Percentiles rank a stretch among this genome's conserved stretches.
These are phyloP conservation scores for Macropus fuliginosus DNA, from an alignment of 2,797 vertebrate genomes.

Conservation along the genomic window DNA sequence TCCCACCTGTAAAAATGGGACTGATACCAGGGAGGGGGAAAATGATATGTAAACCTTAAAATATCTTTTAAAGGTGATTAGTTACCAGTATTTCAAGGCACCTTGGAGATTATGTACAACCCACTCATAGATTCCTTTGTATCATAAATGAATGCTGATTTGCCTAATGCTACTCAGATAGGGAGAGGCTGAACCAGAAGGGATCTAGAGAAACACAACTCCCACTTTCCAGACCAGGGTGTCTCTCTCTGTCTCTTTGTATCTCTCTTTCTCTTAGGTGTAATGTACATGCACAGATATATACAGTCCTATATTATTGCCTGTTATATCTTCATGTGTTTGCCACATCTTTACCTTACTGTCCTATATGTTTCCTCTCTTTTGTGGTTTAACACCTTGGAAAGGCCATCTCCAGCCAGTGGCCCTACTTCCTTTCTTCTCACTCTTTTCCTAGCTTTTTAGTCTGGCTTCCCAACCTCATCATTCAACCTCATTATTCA, in stretches of 20 bases:
- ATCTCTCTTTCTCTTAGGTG: neutral
- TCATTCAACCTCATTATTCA: neutral
- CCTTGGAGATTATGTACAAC: neutral
- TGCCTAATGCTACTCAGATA: neutral
- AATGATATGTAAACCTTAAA: neutral
- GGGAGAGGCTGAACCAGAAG: neutral
- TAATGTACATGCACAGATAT: neutral
- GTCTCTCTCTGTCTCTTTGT: neutral
- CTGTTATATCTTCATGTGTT: neutral
- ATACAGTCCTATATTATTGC: neutral
- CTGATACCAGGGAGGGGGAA: too few species aligned
- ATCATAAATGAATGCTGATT: neutral
- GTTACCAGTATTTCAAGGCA: neutral
- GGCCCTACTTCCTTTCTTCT: neutral
- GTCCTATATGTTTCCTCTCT: neutral
- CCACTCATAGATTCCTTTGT: neutral
- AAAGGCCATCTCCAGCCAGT: neutral
- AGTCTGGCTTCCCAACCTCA: neutral
- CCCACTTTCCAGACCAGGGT: neutral
- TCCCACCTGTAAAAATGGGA: neutral
- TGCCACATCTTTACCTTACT: too few species aligned
- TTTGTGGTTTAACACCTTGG: neutral
- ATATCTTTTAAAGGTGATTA: neutral
- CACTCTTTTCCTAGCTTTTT: neutral
- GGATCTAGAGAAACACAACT: neutral